phyloP scores from a whole-genome alignment of 2,797 vertebrate species.

The Chelmon rostratus region DNA sequence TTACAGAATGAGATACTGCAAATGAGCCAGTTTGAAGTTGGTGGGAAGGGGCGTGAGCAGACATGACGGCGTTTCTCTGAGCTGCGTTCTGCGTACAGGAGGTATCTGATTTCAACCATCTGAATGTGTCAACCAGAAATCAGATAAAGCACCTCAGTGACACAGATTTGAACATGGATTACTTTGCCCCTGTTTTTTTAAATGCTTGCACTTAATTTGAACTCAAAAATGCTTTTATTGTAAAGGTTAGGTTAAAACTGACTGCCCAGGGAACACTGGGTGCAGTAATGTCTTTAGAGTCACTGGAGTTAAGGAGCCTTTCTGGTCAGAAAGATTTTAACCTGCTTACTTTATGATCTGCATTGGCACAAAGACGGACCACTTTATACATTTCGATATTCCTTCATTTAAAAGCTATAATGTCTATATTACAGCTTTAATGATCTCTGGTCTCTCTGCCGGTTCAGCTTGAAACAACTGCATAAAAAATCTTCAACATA shows the following conservation, averaged over 20 bases:
- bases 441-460: background rate
- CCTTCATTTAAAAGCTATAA: background rate
- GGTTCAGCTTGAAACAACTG: background rate
- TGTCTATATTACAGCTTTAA: background rate
- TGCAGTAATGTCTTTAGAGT: background rate
- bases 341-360: background rate
- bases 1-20: slow-evolving; percentile 1
- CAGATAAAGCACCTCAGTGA: background rate
- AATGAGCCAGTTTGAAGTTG: slow-evolving; percentile 14
- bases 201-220: background rate
- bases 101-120: background rate
- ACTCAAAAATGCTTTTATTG: background rate
- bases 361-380: background rate
- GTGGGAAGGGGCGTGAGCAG: background rate
- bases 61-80: background rate
- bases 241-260: background rate
- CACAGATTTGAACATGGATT: slow-evolving; percentile 1
- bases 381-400: background rate
- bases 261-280: background rate
- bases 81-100: background rate
- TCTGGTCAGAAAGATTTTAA: background rate
- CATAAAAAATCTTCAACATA: background rate
- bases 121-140: background rate
- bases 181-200: background rate
- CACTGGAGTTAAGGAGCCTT: background rate